Conservation (phyloP, 2,113 vertebrate species). For the Otis tarda region DNA sequence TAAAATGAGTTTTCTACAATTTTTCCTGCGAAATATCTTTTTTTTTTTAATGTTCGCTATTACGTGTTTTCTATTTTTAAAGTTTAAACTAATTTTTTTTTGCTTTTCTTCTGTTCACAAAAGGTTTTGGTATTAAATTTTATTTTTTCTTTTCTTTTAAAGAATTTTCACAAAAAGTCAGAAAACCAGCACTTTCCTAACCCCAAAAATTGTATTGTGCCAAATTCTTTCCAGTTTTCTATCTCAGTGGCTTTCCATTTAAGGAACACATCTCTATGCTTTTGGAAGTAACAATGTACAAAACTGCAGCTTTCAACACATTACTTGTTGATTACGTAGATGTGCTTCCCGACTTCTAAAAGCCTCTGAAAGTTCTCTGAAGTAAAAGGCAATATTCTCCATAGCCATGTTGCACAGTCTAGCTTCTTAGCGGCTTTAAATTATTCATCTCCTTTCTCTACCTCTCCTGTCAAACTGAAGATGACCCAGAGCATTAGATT, state of each 20-base stretch:
- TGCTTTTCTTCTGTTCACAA: not conserved
- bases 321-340: not conserved
- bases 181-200: not conserved
- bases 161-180: not conserved
- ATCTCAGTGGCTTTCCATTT: not conserved
- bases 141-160: not conserved
- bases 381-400: not conserved
- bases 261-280: not conserved
- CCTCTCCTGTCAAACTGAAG: not conserved
- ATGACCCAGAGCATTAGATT: not conserved
- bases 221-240: not conserved
- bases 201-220: not conserved
- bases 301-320: not conserved
- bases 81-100: not conserved
- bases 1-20: not conserved
- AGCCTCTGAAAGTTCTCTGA: not conserved
- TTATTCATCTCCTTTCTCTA: not conserved
- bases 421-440: not conserved
- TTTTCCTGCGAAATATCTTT: not conserved
- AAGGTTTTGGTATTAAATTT: not conserved
- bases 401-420: not conserved
- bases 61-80: not conserved
- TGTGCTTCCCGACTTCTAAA: not conserved
- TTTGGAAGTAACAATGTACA: not conserved
- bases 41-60: not conserved